Evolutionary conservation across 2,888 invertebrate species (phyloP), one percentile per base, ranked within the genome.

Genomic region (Uloborus plumipes): DNA sequence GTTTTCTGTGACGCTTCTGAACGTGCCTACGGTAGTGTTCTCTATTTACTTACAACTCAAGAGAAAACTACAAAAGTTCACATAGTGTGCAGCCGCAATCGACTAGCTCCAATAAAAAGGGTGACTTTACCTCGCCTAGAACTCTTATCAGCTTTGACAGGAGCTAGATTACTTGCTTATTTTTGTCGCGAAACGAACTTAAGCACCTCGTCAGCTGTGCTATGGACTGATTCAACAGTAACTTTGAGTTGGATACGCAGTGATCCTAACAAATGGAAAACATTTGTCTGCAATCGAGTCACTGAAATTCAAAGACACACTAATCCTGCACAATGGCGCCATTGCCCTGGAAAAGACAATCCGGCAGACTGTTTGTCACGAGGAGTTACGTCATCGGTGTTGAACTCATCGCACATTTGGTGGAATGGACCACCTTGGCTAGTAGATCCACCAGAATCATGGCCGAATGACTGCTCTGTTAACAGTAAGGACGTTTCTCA

Each of bases 311-410:
- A 83, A n/a, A 75, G 59, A 6, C 20, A 55, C 14, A 72, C 82
- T 7, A 53, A 53, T 18, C 67, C 81, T 13, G 18, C 65, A 1
- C 59, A 78, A 20, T 87, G 87, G 85, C 84, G 80, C 22, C 85
- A 88, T 66, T 86, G 87, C 22, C 51, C 66, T 6, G 80, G 86
- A 0, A 59, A 84, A 22, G 78, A 85, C 0, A 88, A 88, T 77
- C 87, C 88, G 2, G 88, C 87, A 6, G 88, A 88, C 76, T 73
- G 85, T 11, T 84, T 86, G 2, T 86, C 86, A 15, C 47, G 87
- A 64, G 87, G 87, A n/a, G 3, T 85, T 18, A n/a, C 71, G 11
- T 72, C 81, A 4, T 20, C 53, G 0, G 75, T 84, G 15, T 66
- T 86, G 11, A 15, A 61, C 11, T 26, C 61, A 1, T 51, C 73